Evolutionary conservation across 1,140 invertebrate genomes (phyloP).

Genomic region (Trialeurodes vaporariorum): DNA sequence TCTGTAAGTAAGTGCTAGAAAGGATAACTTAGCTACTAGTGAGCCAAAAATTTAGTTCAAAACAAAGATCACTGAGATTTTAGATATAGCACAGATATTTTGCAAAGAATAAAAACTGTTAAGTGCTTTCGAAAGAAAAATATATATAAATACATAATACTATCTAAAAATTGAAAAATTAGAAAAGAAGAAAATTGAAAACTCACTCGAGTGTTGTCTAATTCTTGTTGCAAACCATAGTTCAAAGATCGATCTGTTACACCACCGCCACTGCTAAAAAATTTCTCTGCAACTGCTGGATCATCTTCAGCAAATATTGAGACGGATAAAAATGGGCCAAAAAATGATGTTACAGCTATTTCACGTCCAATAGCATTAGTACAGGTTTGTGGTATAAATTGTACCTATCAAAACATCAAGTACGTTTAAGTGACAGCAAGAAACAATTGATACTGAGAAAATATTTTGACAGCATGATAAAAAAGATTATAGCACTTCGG

Average conservation of each 20-base stretch:
- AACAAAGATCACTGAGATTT: too few species aligned
- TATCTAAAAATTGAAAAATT: too few species aligned
- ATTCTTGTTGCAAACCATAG: slow-evolving; percentile 51
- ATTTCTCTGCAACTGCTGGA: slow-evolving; percentile 56
- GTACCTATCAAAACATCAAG: slow-evolving; percentile 38
- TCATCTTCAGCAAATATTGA: slow-evolving; percentile 91
- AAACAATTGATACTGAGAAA: slow-evolving; percentile 17
- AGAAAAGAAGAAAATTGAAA: too few species aligned
- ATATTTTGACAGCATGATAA: slow-evolving; percentile 2
- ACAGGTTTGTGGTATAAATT: slow-evolving; percentile 61
- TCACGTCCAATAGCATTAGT: slow-evolving; percentile 66
- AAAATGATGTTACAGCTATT: slow-evolving; percentile 60
- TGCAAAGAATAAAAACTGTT: too few species aligned
- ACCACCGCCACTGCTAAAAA: slow-evolving; percentile 43
- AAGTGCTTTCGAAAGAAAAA: too few species aligned
- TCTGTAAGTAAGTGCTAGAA: too few species aligned
- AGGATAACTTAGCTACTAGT: too few species aligned
- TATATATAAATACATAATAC: too few species aligned
- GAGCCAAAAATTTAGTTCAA: too few species aligned
- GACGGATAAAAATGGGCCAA: slow-evolving; percentile 80
- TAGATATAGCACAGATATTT: too few species aligned
- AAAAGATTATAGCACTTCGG: neutral
- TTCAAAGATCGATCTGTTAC: slow-evolving; percentile 44
- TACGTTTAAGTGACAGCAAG: slow-evolving; percentile 2
- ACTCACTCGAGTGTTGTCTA: slow-evolving; percentile 48